Base-by-base conservation (phyloP, 2,888 invertebrate species). In the Gari tellinella region DNA sequence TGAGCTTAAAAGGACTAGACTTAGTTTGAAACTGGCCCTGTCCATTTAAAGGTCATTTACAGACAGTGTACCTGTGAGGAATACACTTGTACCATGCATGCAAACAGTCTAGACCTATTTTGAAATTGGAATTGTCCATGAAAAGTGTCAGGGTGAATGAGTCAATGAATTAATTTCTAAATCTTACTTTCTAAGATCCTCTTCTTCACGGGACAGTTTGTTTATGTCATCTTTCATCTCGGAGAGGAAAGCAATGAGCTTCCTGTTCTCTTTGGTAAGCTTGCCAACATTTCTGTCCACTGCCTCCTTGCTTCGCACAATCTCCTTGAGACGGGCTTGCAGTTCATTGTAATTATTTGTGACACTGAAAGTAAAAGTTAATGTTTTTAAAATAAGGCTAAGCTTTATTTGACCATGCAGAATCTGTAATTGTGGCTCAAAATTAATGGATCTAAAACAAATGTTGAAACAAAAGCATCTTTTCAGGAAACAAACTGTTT, bases 261-360 rank as follows among this genome's bases (percentile, higher is more conserved):
- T 48, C 19, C 78, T 43, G 41, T 67, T 74, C 14, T 66, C 51
- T 48, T 70, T 67, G 14, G 67, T 61, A 10, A 52, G 19, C 14
- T 23, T 31, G 12, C 61, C 69, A 7, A 67, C 58, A 12, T 56
- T 49, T 10, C 46, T 49, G 25, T 51, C 65, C 15, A 65, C 57
- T 1, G 14, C 19, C 0, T 58, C 48, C 40, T 40, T 64, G 23
- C 51, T 49, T 7, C 17, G 37, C 14, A 38, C 23, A 10, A 78
- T 78, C 43, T 70, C 70, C 14, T 70, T 14, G 19, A 67, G 25
- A 0, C 78, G 62, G 1, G 19, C 21, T 38, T 40, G 21, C 52
- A 78, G 41, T 14, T 67, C 61, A 31, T 49, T 55, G 46, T 51
- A 78, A 43, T 78, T 78, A n/a, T 70, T 61, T n/a, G 57, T 37